Evolutionary conservation across 2,113 vertebrate genomes (phyloP).

Genomic region (Oriolus oriolus): DNA sequence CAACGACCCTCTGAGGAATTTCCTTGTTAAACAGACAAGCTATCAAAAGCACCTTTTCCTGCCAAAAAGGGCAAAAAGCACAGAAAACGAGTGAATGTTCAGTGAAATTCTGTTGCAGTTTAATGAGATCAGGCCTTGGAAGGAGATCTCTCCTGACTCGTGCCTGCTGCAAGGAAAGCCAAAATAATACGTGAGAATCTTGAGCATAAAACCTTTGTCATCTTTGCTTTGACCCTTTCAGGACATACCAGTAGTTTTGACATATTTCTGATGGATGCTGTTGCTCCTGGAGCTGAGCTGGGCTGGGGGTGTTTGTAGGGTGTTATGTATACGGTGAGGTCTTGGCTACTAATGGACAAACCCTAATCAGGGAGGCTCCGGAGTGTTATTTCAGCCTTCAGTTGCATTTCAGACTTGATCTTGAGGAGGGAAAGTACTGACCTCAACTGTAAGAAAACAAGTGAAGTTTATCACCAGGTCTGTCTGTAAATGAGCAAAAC

Average conservation of each 20-base stretch:
- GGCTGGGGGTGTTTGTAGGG: not conserved
- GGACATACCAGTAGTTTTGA: not conserved
- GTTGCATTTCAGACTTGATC: not conserved
- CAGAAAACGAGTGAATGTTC: not conserved
- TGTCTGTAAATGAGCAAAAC: not conserved
- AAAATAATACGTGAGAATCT: not conserved
- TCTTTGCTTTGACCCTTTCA: not conserved
- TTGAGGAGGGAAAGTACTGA: not conserved
- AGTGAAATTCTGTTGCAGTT: slow-evolving; percentile 39
- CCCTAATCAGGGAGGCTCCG: not conserved
- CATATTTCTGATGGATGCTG: not conserved
- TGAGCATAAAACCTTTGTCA: not conserved
- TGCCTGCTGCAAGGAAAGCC: not conserved
- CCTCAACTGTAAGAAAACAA: not conserved
- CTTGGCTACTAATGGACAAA: not conserved
- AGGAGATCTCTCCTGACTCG: not conserved
- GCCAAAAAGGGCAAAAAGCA: slow-evolving; percentile 46
- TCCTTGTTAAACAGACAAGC: slow-evolving; percentile 12
- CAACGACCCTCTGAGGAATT: slow-evolving; percentile 49
- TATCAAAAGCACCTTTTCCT: slow-evolving; percentile 31
- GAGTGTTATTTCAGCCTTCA: not conserved
- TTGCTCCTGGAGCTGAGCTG: not conserved
- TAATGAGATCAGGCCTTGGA: not conserved
- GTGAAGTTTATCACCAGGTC: not conserved
- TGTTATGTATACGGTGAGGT: not conserved